Evolutionary conservation across 2,888 invertebrate species (phyloP).

Genomic region (Mythimna vitellina): DNA sequence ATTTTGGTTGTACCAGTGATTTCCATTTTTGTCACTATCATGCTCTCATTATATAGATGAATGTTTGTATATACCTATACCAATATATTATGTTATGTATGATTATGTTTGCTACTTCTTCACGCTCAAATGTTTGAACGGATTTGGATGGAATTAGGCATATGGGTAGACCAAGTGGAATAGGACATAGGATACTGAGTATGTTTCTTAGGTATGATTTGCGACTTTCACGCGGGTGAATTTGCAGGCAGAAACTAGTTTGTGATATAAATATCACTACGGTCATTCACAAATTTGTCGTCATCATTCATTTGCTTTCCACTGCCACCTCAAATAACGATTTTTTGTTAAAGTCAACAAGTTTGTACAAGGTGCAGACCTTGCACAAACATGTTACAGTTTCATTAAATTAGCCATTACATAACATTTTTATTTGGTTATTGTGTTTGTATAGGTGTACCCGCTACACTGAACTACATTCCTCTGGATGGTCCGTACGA

Average conservation of each 20-base stretch:
- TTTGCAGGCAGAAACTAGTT: no score
- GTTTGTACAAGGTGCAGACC: slow-evolving; percentile 4
- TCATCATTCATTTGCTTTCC: not conserved
- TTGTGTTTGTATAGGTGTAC: slow-evolving; percentile 91
- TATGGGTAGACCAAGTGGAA: no score
- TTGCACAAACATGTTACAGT: not conserved
- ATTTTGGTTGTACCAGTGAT: slow-evolving; percentile 15
- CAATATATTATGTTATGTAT: not conserved
- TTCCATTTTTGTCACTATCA: slow-evolving; percentile 21
- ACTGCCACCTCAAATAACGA: not conserved
- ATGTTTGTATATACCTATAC: slow-evolving; percentile 4
- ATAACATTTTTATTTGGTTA: not conserved
- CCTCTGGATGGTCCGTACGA: slow-evolving; percentile 92
- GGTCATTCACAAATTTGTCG: no score
- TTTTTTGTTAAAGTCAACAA: not conserved
- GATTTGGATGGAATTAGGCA: no score
- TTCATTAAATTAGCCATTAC: not conserved
- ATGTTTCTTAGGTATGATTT: no score
- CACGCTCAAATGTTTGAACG: no score
- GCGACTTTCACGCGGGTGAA: no score
- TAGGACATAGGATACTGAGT: no score
- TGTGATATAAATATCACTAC: no score
- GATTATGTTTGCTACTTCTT: no score
- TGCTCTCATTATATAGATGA: no score
- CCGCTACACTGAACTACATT: slow-evolving; percentile 95